Evolutionary conservation across 2,888 invertebrate species (phyloP), one percentile per base, ranked within the genome.

Genomic region (Clusia tigrina): DNA sequence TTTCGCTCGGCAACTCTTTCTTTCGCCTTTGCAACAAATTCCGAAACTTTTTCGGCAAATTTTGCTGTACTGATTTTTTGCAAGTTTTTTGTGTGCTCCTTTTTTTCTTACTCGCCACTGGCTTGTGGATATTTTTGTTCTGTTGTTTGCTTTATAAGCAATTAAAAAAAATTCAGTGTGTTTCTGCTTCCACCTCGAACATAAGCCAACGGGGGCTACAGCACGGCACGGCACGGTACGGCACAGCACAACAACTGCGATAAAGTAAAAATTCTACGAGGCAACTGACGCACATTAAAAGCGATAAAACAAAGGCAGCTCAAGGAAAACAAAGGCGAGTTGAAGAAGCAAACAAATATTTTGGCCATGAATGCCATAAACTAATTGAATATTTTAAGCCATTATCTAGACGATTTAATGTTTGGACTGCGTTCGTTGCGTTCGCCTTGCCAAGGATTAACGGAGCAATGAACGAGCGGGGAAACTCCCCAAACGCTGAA

Each of bases 381-480:
- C 74, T 74, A 74, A 74, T 74, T 75, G 75, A 74, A 74, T 74
- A 74, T 74, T 74, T 74, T 72, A 55, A 67, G 69, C 73, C 74
- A 75, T 74, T 74, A 74, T 74, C 74, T 75, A 72, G 66, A 74
- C 71, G 71, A 74, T 74, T 74, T 75, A 15, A 18, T 15, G 48
- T 48, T 48, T 48, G 48, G 9, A 22, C 18, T 15, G 3, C 48
- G 22, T 5, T 3, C 48, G 48, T 3, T 48, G 22, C 48, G 48
- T 48, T 48, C 42, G n/a, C 42, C 42, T 32, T 32, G 6, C 12
- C 12, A 32, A 6, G 32, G 32, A 12, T 32, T 32, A 32, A 32
- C 6, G 15, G 12, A 32, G 54, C 37, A 2, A 26, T 32, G 18
- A n/a, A n/a, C n/a, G n/a, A 32, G 32, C 32, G 12, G 6, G 12